Conservation (phyloP, 2,888 invertebrate genomes). For the Lacanobia oleracea region DNA sequence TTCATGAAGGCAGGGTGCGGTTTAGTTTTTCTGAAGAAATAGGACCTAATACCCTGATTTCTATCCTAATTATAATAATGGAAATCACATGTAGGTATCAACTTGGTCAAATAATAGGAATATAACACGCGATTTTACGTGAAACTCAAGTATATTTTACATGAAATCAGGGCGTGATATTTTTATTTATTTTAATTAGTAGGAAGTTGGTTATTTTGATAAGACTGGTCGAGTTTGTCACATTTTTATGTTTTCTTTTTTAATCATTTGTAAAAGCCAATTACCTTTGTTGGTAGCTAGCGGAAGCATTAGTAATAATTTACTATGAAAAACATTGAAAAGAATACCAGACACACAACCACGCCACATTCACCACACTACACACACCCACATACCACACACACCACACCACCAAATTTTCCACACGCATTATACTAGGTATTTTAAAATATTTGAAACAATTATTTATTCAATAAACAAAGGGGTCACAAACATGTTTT, state of each 20-base stretch:
- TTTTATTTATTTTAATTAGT: slow-evolving; percentile 45
- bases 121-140: slow-evolving; percentile 61
- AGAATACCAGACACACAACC: too few species aligned
- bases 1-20: background rate
- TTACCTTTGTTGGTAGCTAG: background rate
- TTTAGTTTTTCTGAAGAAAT: background rate
- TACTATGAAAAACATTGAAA: background rate
- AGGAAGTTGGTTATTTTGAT: slow-evolving; percentile 37
- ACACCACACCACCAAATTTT: too few species aligned
- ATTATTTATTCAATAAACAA: slow-evolving; percentile 14
- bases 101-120: slow-evolving; percentile 44
- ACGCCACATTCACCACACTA: too few species aligned
- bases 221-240: slow-evolving; percentile 3
- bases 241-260: slow-evolving; percentile 17
- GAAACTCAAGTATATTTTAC: slow-evolving; percentile 42
- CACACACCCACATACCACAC: too few species aligned
- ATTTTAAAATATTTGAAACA: background rate
- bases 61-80: slow-evolving; percentile 57
- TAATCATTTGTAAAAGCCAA: slow-evolving; percentile 15
- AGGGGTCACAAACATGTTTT: background rate
- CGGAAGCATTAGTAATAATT: background rate
- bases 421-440: background rate
- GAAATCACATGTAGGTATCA: slow-evolving; percentile 52
- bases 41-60: background rate
- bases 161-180: slow-evolving; percentile 30